Evolutionary conservation across 2,113 vertebrate genomes (phyloP).

Genomic region (Monarcha castaneiventris): DNA sequence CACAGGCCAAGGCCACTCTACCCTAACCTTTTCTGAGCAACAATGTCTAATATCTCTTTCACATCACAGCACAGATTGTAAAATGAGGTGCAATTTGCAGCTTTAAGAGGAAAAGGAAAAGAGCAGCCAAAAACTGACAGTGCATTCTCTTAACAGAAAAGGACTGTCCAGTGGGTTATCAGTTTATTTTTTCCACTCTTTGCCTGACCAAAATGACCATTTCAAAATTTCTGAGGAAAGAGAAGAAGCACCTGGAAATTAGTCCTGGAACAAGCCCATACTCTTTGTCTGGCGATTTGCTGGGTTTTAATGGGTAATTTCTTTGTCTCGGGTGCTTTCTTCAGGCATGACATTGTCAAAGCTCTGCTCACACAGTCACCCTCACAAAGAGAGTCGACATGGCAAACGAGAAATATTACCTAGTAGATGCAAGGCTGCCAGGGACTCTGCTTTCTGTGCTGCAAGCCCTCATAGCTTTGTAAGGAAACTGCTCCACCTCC

Average conservation of each 20-base stretch:
- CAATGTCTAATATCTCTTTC: slow-evolving; percentile 45
- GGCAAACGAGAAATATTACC: neutral
- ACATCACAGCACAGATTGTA: slow-evolving; percentile 23
- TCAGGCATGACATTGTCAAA: neutral
- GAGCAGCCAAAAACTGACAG: neutral
- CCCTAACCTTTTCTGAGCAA: slow-evolving; percentile 7
- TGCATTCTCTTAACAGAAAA: neutral
- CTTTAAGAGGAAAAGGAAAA: slow-evolving; percentile 15
- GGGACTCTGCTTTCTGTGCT: neutral
- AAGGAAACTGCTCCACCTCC: neutral
- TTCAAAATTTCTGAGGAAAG: neutral
- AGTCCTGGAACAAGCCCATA: neutral
- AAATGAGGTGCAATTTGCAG: slow-evolving; percentile 46
- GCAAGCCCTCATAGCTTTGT: neutral
- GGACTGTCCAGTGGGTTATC: neutral
- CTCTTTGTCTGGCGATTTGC: neutral
- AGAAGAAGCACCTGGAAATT: neutral
- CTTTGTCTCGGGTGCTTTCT: neutral
- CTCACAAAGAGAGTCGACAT: fast-evolving
- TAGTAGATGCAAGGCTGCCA: neutral
- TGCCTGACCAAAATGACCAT: neutral
- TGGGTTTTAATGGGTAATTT: neutral
- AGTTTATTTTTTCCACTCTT: slow-evolving; percentile 12
- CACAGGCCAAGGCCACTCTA: slow-evolving; percentile 14
- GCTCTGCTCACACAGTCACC: neutral